Base-by-base conservation (phyloP, 2,797 vertebrate species). In the Etheostoma perlongum region DNA sequence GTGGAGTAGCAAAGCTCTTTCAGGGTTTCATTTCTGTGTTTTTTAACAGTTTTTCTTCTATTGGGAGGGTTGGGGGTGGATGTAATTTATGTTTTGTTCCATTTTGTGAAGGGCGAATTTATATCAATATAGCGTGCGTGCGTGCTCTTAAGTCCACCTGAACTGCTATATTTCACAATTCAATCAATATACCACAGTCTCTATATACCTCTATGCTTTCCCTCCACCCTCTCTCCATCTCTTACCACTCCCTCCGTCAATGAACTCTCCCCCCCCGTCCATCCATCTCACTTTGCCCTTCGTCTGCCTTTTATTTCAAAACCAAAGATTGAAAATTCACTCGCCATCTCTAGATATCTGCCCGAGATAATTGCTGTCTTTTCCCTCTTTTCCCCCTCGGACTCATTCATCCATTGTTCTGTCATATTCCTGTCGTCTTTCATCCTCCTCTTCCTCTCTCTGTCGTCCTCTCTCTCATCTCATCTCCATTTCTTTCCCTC, bases 171-270 rank as follows among this genome's bases (percentile, higher is more conserved):
- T 90, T 87, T 85, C 61, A 87, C 72, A 55, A 66, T 68, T 77
- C 62, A 79, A 87, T 91, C 83, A 78, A 91, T 89, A 83, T 40
- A 48, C 69, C 59, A 84, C 64, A 47, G 72, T 69, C 40, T 42
- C 5, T 23, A 80, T 76, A 23, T 23, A 23, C 61, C 79, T 67
- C 65, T 30, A 47, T 33, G 52, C 73, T 72, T 57, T 54, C 51
- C 65, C 65, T 72, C 62, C 54, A 23, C 62, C 54, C 13, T 70
- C 46, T 55, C 46, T 77, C 73, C 46, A 55, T 42, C 33, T 14
- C 36, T 55, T 6, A 53, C 62, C 64, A 1, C 52, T 78, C 33
- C 6, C 13, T 67, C 62, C 53, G 65, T 63, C 78, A 79, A 77
- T 74, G 81, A 79, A 79, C 63, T 42, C 30, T 10, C 36, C 36